These are phyloP conservation scores for Rhabdomys pumilio DNA, from an alignment of 2,797 vertebrate genomes.

Conservation along the genomic window DNA sequence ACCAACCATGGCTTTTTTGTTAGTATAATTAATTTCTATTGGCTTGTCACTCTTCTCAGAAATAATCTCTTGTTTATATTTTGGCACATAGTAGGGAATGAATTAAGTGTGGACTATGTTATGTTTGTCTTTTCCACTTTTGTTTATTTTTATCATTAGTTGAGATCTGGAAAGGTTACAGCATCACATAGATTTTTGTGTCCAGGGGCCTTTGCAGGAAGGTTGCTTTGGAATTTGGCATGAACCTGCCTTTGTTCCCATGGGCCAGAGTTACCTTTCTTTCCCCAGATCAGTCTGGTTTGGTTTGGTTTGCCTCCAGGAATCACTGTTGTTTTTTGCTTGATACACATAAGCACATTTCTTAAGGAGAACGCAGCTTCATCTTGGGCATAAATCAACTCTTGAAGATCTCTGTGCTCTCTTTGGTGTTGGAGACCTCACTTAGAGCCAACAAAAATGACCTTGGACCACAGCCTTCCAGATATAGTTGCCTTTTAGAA, in stretches of 20 bases:
- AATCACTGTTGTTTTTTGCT: neutral
- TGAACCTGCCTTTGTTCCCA: neutral
- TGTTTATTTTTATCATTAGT: neutral
- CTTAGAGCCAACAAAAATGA: neutral
- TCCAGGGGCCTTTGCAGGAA: neutral
- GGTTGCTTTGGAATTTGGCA: neutral
- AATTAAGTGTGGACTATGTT: slow-evolving; percentile 26
- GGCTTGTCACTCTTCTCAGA: slow-evolving; percentile 17
- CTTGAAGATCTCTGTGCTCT: neutral
- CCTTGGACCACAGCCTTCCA: neutral
- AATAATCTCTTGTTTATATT: slow-evolving; percentile 21
- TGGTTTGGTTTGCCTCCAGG: neutral
- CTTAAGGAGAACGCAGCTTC: neutral
- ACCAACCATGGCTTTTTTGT: neutral
- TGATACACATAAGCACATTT: neutral
- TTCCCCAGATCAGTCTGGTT: neutral
- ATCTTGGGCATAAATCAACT: neutral
- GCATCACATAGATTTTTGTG: neutral
- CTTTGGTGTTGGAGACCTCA: neutral
- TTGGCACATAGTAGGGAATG: neutral
- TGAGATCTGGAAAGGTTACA: neutral
- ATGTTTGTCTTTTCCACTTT: neutral
- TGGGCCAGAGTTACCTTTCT: neutral
- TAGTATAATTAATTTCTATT: slow-evolving; percentile 1
- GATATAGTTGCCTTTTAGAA: neutral